Percentiles rank a stretch among this genome's conserved stretches.
Conservation (phyloP, 1,140 invertebrate species). For the Drosophila melanica region DNA sequence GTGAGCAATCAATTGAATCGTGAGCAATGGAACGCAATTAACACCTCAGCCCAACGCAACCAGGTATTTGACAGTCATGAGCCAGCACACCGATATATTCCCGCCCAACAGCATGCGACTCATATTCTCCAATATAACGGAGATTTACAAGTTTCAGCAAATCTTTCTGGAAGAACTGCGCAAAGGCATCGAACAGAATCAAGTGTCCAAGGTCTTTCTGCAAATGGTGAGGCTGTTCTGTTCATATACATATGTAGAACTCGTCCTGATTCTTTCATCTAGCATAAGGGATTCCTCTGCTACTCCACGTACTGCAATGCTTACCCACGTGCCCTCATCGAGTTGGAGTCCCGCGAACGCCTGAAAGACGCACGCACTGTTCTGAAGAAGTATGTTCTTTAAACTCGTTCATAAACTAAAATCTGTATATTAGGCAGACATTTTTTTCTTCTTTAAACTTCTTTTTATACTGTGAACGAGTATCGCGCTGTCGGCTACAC, state of each 20-base stretch:
- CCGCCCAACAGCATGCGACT: slow-evolving; percentile 74
- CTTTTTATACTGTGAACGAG: too few relatives aligned
- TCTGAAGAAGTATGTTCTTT: slow-evolving; percentile 71
- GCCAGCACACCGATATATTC: slow-evolving; percentile 80
- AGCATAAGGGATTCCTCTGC: slow-evolving; percentile 91
- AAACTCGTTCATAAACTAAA: too few relatives aligned
- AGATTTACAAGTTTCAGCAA: slow-evolving; percentile 79
- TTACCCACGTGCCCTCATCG: slow-evolving; percentile 87
- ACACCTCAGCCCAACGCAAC: not conserved
- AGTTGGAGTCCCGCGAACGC: slow-evolving; percentile 77
- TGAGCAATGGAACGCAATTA: not conserved
- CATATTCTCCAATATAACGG: slow-evolving; percentile 82
- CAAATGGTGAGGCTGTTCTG: slow-evolving; percentile 65
- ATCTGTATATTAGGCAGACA: too few relatives aligned
- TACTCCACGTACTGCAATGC: slow-evolving; percentile 97
- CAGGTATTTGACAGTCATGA: slow-evolving; percentile 81
- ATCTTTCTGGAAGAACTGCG: slow-evolving; percentile 75
- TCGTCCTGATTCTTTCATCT: slow-evolving; percentile 42
- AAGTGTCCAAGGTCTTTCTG: slow-evolving; percentile 80
- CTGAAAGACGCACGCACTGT: slow-evolving; percentile 73
- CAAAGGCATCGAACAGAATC: slow-evolving; percentile 73
- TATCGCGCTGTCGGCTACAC: too few relatives aligned
- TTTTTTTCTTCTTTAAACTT: too few relatives aligned
- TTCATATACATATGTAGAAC: not conserved
- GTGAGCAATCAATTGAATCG: slow-evolving; percentile 43